Evolutionary conservation across 2,113 vertebrate species (phyloP).

Genomic region (Cyprinus carpio): DNA sequence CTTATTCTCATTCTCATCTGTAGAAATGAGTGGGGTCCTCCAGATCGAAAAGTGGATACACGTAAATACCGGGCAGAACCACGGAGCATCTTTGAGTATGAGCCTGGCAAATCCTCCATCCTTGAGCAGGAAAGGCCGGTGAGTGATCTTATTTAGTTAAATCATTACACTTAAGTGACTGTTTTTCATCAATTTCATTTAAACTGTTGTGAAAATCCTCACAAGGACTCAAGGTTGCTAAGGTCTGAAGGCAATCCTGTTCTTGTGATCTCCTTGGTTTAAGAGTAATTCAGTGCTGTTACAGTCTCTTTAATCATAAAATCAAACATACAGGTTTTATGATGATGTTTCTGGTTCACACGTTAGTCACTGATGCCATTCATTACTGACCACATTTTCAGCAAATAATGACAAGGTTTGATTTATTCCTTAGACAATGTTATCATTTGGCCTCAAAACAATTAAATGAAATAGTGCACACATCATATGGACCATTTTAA

Average conservation of each 20-base stretch:
- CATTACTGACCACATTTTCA: not conserved
- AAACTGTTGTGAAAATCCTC: not conserved
- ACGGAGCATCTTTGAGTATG: constrained; percentile 98
- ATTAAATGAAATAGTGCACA: no score
- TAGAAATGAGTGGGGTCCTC: constrained; percentile 96
- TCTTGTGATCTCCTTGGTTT: not conserved
- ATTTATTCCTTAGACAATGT: not conserved
- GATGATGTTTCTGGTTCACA: not conserved
- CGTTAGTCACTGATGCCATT: not conserved
- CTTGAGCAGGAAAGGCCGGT: constrained; percentile 94
- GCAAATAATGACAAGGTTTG: not conserved
- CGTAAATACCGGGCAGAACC: constrained; percentile 95
- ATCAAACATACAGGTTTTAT: not conserved
- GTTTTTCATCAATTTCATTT: not conserved
- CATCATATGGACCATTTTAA: no score
- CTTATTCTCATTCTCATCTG: constrained; percentile 49
- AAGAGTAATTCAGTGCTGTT: constrained; percentile 14
- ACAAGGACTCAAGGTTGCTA: not conserved
- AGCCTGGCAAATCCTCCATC: constrained; percentile 96
- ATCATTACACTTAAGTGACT: not conserved
- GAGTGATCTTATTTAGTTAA: constrained; percentile 66
- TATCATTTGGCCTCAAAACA: not conserved
- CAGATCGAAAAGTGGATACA: constrained; percentile 96
- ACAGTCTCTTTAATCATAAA: not conserved
- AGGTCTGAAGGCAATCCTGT: not conserved